Base-by-base conservation (phyloP, 2,113 vertebrate species). In the Hypanus sabinus region DNA sequence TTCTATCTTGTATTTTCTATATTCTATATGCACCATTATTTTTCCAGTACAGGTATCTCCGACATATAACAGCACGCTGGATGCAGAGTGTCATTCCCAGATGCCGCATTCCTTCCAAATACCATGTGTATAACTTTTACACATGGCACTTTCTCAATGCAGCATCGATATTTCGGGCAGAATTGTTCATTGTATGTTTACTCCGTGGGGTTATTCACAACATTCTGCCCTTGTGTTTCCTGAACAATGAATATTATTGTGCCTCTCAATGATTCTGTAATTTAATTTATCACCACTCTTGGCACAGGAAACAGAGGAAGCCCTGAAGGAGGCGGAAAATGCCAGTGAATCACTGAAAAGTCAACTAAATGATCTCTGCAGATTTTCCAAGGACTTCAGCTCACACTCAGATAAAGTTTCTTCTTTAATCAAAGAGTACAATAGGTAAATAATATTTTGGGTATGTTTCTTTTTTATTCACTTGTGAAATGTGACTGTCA, bases 351-450 rank as follows among this genome's bases (percentile, higher is more conserved):
- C 97, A 94, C 96, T 99, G 95, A 99, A 99, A 96, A 96, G 96
- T 94, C 98, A 98, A 85, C 96, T 99, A 88, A 99, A 99, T 94
- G 98, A 98, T 94, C 98, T 99, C 83, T 99, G 98, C 95, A 97
- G 96, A 65, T 99, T 98, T 96, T 98, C 99, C 95, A 97, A 96
- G 94, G 99, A 99, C 95, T 95, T 99, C 94, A 97, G 97, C 94
- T 94, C 96, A 38, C 97, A 98, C 91, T 98, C 99, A 60, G 97
- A 97, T 79, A 97, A 98, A 94, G 98, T 99, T 95, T 99, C 98
- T 14, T 96, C 96, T 3, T 95, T 98, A 88, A 99, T 99, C 96
- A 99, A 99, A 92, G 98, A 99, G 94, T 98, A 99, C 96, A 99
- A 99, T 96, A 98, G 98, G 99, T 99, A 96, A 95, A 94, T 62